Conservation (phyloP, 2,888 invertebrate genomes). For the Philaethria dido region DNA sequence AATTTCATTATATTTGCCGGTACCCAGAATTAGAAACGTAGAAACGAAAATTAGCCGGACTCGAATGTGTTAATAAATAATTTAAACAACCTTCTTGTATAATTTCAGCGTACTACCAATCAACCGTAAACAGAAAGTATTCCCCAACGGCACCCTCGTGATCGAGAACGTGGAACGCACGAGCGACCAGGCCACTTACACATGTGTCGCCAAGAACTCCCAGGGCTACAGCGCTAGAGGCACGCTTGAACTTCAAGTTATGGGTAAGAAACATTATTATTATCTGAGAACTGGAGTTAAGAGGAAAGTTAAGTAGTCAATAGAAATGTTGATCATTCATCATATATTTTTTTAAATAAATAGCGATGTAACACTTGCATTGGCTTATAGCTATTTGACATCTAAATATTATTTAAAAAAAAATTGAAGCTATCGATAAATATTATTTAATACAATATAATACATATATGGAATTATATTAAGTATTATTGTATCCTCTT, state of each 20-base stretch:
- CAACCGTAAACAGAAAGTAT: conserved; percentile 97
- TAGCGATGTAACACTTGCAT: not conserved
- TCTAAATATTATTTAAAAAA: no score
- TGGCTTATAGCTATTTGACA: no score
- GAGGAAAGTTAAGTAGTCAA: conserved; percentile 1
- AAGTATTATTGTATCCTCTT: not conserved
- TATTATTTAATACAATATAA: not conserved
- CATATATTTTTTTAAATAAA: no score
- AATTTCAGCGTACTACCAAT: conserved; percentile 90
- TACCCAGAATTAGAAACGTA: no score
- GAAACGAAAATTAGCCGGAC: no score
- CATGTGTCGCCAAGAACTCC: conserved; percentile 95
- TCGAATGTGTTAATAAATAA: no score
- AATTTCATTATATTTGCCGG: no score
- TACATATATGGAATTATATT: not conserved
- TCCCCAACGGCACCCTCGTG: conserved; percentile 95
- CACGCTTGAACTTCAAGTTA: conserved; percentile 96
- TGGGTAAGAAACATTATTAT: conserved; percentile 90
- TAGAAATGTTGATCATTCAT: no score
- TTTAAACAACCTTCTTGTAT: not conserved
- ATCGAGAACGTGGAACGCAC: conserved; percentile 96
- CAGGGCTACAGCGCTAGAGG: conserved; percentile 95
- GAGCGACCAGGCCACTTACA: conserved; percentile 97
- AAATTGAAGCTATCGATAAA: not conserved
- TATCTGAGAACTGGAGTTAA: not conserved